These are phyloP conservation scores for Bombus balteatus DNA, from an alignment of 1,140 invertebrate genomes.

Conservation along the genomic window DNA sequence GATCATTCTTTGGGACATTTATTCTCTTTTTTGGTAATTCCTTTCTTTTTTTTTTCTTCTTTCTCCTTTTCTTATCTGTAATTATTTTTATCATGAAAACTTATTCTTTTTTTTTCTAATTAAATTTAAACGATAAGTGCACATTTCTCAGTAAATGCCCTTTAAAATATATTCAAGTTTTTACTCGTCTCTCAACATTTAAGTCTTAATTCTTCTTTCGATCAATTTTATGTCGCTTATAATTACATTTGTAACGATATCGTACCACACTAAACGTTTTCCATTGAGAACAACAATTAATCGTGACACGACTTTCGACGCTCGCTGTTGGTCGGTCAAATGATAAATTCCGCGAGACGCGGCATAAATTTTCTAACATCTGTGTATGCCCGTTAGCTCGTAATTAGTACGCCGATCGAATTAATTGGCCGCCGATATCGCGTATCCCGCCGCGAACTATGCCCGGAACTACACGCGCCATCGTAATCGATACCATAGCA, in stretches of 20 bases:
- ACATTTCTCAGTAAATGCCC: no score
- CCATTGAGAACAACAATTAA: neutral
- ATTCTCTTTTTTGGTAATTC: no score
- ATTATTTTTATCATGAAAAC: neutral
- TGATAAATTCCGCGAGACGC: slow-evolving; percentile 8
- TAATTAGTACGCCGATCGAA: slow-evolving; percentile 27
- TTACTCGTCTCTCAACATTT: no score
- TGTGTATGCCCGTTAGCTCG: neutral
- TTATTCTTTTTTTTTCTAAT: neutral
- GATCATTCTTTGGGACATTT: no score
- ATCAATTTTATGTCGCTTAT: neutral
- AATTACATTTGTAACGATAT: neutral
- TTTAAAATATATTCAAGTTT: no score
- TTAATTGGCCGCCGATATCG: slow-evolving; percentile 19
- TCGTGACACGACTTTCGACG: neutral
- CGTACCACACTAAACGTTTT: neutral
- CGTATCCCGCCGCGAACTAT: neutral
- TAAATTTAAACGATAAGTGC: neutral
- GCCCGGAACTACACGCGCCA: neutral
- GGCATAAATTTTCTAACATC: slow-evolving; percentile 33
- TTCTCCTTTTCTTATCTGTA: neutral
- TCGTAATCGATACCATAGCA: slow-evolving; percentile 30
- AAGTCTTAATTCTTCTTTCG: neutral
- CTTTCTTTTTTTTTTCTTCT: no score
- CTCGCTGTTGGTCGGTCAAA: no score